A percentile compares a stretch with the other conserved stretches of the same genome.
Evolutionary conservation across 2,113 vertebrate genomes (phyloP).

Genomic region (Peromyscus californicus): DNA sequence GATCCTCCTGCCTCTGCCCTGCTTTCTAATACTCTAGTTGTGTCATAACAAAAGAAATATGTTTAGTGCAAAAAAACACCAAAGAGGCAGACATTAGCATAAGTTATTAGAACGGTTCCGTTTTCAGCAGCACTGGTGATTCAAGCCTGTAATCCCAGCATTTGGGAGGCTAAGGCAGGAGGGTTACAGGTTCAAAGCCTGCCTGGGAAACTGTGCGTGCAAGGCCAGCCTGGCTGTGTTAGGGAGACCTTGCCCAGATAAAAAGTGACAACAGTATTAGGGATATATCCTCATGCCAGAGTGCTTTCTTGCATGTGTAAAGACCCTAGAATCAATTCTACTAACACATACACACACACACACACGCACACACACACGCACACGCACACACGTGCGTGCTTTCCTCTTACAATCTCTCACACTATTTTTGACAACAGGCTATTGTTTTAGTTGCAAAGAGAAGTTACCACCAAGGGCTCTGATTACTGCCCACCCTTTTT

Average conservation of each 20-base stretch:
- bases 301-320: neutral
- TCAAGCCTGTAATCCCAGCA: neutral
- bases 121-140: neutral
- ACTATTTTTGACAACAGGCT: neutral
- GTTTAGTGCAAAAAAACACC: constrained; percentile 31
- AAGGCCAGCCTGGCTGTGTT: neutral
- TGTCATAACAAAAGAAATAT: neutral
- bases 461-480: neutral
- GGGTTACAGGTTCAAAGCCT: neutral
- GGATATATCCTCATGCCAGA: neutral
- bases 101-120: neutral
- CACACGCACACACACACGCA: neutral
- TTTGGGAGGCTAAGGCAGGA: neutral
- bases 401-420: neutral
- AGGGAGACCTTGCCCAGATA: neutral
- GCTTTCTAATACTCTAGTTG: constrained; percentile 11
- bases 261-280: neutral
- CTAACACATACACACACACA: too few species aligned
- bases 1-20: neutral
- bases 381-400: neutral
- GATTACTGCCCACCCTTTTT: neutral
- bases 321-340: neutral
- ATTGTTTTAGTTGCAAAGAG: neutral
- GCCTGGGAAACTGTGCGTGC: neutral
- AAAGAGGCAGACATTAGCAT: neutral